phyloP scores from a whole-genome alignment of 2,797 vertebrate species.

The Anas georgica region DNA sequence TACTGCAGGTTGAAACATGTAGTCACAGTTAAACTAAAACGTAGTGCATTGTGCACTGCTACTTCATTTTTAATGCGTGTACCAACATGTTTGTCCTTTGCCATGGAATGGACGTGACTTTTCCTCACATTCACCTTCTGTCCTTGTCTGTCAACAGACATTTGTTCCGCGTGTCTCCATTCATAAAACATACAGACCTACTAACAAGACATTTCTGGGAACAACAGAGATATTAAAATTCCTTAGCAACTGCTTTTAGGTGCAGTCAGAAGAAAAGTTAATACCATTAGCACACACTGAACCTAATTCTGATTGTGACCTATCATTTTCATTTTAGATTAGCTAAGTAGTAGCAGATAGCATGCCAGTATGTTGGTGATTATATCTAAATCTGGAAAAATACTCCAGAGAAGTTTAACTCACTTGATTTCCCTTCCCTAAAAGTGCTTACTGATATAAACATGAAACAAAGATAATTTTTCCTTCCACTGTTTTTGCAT shows the following conservation, averaged over 20 bases:
- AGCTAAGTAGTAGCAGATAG: not conserved
- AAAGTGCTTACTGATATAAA: not conserved
- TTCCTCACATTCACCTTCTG: not conserved
- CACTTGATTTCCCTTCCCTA: not conserved
- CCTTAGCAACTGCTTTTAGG: not conserved
- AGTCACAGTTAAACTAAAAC: not conserved
- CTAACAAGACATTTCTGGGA: not conserved
- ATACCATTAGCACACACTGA: not conserved
- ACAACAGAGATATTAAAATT: not conserved
- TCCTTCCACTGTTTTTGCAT: not conserved
- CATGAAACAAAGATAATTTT: not conserved
- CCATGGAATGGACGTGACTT: not conserved
- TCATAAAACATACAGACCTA: slow-evolving; percentile 25
- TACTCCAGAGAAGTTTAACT: not conserved
- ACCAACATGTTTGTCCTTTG: slow-evolving; percentile 16
- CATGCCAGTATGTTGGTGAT: not conserved
- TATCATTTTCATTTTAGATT: not conserved
- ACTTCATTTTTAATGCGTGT: slow-evolving; percentile 3
- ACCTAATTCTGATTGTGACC: not conserved
- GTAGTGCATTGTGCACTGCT: not conserved
- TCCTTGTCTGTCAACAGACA: slow-evolving; percentile 34
- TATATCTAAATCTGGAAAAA: not conserved
- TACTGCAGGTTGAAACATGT: not conserved
- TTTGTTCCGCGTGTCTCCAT: not conserved
- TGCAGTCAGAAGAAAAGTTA: not conserved